A percentile compares a stretch with the other conserved stretches of the same genome.
phyloP scores from a whole-genome alignment of 2,113 vertebrate genomes.

The Columbina picui region DNA sequence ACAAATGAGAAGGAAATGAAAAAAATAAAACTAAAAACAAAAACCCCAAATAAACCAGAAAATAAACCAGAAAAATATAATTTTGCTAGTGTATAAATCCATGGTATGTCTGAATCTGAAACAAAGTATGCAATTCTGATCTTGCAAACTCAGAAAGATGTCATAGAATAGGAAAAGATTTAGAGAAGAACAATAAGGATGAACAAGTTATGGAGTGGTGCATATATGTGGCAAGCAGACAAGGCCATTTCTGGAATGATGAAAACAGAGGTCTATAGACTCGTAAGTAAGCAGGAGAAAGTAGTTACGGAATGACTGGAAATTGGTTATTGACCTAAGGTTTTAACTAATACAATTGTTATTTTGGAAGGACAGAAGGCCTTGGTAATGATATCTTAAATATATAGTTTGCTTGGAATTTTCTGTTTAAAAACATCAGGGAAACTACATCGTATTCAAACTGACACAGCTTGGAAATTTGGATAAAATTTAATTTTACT shows the following conservation, averaged over 20 bases:
- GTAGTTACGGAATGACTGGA: background rate
- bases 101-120: background rate
- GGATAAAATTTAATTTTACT: background rate
- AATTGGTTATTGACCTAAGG: background rate
- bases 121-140: background rate
- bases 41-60: background rate
- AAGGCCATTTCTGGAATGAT: background rate
- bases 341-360: background rate
- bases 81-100: background rate
- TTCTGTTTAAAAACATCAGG: background rate
- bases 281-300: background rate
- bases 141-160: background rate
- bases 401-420: background rate
- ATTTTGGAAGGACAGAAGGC: background rate
- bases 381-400: background rate
- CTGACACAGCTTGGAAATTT: background rate
- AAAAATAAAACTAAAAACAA: too few species aligned
- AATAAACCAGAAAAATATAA: background rate
- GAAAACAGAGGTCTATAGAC: background rate
- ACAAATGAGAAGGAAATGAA: background rate
- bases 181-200: background rate
- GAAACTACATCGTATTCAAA: background rate
- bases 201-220: background rate
- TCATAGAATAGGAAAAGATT: background rate
- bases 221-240: rapidly evolving